phyloP scores from a whole-genome alignment of 2,888 invertebrate species.

The Piscicola geometra region DNA sequence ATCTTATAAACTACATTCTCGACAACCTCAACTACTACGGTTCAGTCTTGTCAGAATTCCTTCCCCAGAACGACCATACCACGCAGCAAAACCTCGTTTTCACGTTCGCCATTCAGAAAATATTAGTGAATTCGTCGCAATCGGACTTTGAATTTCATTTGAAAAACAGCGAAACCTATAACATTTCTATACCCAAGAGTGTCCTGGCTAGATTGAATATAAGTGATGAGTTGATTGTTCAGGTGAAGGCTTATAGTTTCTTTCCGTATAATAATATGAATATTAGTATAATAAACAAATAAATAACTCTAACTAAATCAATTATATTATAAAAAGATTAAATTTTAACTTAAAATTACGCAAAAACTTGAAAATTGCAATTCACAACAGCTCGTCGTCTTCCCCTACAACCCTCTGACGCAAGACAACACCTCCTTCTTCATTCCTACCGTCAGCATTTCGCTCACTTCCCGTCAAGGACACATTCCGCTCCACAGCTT shows the following conservation, averaged over 20 bases:
- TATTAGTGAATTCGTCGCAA: neutral
- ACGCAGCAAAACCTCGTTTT: neutral
- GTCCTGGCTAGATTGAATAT: too few species aligned
- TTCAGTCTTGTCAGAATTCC: neutral
- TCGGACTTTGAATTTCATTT: neutral
- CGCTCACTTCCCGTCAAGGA: neutral
- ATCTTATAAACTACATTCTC: neutral
- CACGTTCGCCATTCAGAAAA: neutral
- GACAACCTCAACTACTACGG: conserved; percentile 11
- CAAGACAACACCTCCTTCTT: neutral
- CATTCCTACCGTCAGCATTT: conserved; percentile 25
- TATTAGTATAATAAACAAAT: neutral
- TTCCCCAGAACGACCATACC: neutral
- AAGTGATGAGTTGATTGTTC: too few species aligned
- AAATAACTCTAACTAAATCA: neutral
- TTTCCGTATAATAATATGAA: neutral
- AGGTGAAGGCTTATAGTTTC: too few species aligned
- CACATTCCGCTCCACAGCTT: conserved; percentile 5
- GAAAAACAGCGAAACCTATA: neutral
- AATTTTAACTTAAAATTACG: neutral
- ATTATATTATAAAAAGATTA: too few species aligned
- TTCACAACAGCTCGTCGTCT: conserved; percentile 29
- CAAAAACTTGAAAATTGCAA: neutral
- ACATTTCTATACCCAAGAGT: neutral
- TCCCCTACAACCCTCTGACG: conserved; percentile 28